phyloP scores from a whole-genome alignment of 2,113 vertebrate species.

The Ibidorhyncha struthersii region DNA sequence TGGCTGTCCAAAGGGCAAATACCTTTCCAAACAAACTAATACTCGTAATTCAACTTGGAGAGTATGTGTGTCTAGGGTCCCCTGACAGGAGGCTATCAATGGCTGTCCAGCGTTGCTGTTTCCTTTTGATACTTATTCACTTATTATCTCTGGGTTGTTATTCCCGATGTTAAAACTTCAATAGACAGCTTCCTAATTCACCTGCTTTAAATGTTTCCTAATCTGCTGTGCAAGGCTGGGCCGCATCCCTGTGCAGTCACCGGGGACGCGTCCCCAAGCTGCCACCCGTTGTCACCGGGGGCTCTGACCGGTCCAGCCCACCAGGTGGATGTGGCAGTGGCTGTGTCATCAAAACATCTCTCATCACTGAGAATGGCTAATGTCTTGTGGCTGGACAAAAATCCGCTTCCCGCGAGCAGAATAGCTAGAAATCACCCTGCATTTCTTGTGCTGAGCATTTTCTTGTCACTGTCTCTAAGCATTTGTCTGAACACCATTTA shows the following conservation, averaged over 20 bases:
- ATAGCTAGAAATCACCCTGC: neutral
- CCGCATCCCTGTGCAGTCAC: too few relatives aligned
- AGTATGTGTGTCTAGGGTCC: neutral
- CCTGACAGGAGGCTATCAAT: neutral
- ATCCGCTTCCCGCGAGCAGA: neutral
- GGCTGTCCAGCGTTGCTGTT: neutral
- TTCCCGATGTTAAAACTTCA: neutral
- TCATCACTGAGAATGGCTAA: neutral
- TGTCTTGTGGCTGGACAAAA: neutral
- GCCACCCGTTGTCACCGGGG: accelerated
- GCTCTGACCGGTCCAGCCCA: neutral
- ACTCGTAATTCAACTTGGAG: neutral
- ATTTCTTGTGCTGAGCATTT: neutral
- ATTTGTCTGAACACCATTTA: conserved; percentile 26
- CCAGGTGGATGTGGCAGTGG: neutral
- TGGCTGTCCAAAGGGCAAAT: conserved; percentile 64
- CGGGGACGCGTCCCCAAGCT: neutral
- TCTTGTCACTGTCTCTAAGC: neutral
- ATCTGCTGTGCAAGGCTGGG: neutral
- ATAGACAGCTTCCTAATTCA: neutral
- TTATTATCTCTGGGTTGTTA: neutral
- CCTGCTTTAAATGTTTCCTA: neutral
- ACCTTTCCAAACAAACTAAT: conserved; percentile 23
- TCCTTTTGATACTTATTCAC: neutral
- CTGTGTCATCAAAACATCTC: accelerated